Evolutionary conservation across 2,797 vertebrate species (phyloP).

Genomic region (Ammospiza maritima): DNA sequence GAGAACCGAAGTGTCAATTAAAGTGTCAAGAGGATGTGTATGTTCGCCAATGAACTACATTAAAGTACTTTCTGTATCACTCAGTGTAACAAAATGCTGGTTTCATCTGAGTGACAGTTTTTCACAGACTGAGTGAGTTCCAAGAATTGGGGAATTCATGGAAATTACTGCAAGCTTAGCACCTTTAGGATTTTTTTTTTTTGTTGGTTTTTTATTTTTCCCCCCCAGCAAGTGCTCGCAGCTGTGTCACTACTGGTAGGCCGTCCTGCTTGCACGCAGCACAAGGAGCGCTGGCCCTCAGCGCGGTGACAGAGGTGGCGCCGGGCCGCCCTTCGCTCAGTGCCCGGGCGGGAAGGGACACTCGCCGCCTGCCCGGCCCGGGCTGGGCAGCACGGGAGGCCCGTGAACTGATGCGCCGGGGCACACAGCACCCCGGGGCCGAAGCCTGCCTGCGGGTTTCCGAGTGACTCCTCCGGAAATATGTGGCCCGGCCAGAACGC

Average conservation of each 20-base stretch:
- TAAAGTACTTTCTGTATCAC: neutral
- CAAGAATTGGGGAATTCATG: neutral
- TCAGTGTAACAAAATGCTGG: neutral
- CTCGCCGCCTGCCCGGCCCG: neutral
- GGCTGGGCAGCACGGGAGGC: accelerated
- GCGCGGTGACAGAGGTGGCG: accelerated
- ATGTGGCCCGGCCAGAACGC: neutral
- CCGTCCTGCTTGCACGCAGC: neutral
- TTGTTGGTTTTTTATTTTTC: neutral
- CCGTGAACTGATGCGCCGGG: neutral
- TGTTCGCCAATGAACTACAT: accelerated
- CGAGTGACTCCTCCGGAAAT: neutral
- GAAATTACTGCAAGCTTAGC: neutral
- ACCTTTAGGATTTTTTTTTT: neutral
- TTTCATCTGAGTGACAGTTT: neutral
- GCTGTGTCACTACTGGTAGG: accelerated
- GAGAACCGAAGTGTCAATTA: neutral
- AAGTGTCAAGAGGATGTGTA: neutral
- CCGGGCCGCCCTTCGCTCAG: neutral
- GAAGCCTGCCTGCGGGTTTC: neutral
- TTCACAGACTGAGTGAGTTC: neutral
- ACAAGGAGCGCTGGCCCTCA: neutral
- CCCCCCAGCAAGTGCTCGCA: accelerated
- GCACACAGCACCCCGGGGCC: neutral
- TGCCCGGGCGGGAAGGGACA: neutral